Evolutionary conservation across 2,888 invertebrate genomes (phyloP).

Genomic region (Latheticus oryzae): DNA sequence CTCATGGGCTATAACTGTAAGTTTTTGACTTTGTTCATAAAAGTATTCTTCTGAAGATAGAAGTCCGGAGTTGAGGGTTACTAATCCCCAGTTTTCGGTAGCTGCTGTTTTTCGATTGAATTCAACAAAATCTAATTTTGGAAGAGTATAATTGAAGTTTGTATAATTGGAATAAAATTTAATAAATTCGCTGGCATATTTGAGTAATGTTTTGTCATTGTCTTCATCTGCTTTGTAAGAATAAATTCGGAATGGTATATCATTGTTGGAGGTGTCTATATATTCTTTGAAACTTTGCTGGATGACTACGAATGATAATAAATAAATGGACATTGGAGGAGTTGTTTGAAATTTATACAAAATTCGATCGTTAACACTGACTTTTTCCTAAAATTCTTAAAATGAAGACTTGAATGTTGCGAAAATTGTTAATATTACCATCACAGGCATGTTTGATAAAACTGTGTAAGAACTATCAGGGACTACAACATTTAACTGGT

Average conservation of each 20-base stretch:
- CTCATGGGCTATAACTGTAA: slow-evolving; percentile 52
- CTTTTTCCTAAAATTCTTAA: slow-evolving; percentile 42
- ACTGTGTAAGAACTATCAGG: slow-evolving; percentile 51
- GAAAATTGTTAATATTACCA: slow-evolving; percentile 54
- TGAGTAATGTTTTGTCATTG: slow-evolving; percentile 18
- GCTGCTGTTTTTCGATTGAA: slow-evolving; percentile 50
- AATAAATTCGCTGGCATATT: slow-evolving; percentile 45
- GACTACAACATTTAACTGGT: slow-evolving; percentile 49
- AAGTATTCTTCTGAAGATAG: slow-evolving; percentile 33
- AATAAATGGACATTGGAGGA: slow-evolving; percentile 52
- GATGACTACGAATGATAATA: slow-evolving; percentile 53
- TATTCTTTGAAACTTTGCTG: slow-evolving; percentile 31
- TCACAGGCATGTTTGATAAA: slow-evolving; percentile 54
- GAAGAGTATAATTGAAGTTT: slow-evolving; percentile 49
- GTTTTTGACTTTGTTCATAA: slow-evolving; percentile 44
- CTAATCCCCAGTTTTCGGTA: slow-evolving; percentile 57
- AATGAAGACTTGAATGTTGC: slow-evolving; percentile 4
- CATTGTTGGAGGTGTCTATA: neutral
- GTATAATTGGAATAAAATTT: slow-evolving; percentile 52
- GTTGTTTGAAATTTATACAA: slow-evolving; percentile 51
- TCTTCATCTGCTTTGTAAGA: neutral
- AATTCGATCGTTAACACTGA: slow-evolving; percentile 39
- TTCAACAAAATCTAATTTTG: slow-evolving; percentile 56
- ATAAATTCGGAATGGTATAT: slow-evolving; percentile 7
- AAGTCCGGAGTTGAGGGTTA: slow-evolving; percentile 51